phyloP scores from a whole-genome alignment of 2,797 vertebrate genomes.

The Sorex maritimensis region DNA sequence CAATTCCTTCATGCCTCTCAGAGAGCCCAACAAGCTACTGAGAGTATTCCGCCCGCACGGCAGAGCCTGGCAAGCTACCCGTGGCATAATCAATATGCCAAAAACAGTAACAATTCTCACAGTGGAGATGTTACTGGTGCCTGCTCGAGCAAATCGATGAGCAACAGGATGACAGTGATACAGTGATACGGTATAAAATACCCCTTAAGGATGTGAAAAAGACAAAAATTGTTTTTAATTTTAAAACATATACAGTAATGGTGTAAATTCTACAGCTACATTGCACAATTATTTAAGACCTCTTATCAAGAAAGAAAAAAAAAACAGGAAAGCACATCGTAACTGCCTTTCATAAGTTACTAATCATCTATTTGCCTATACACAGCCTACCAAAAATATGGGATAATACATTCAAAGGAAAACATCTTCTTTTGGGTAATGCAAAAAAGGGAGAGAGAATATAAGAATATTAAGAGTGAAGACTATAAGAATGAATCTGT shows the following conservation, averaged over 20 bases:
- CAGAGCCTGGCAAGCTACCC: no score
- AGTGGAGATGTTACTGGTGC: no score
- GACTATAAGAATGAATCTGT: conserved; percentile 9
- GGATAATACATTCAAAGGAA: not conserved
- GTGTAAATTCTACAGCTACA: not conserved
- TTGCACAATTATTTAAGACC: not conserved
- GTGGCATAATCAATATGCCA: no score
- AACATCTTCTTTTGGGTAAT: not conserved
- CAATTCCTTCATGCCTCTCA: no score
- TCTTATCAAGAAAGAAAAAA: conserved; percentile 6
- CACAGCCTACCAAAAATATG: not conserved
- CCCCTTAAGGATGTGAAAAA: not conserved
- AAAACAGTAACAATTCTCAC: no score
- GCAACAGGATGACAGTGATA: no score
- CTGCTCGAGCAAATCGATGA: no score
- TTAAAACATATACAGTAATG: not conserved
- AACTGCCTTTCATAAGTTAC: not conserved
- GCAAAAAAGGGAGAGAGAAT: not conserved
- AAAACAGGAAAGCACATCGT: conserved; percentile 27
- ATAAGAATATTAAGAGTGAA: not conserved
- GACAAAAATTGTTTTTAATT: not conserved
- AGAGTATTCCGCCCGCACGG: no score
- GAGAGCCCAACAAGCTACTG: no score
- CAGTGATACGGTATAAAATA: no score
- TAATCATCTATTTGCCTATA: not conserved